These are phyloP conservation scores for Magallana gigas DNA, from an alignment of 1,140 invertebrate genomes.

Conservation along the genomic window DNA sequence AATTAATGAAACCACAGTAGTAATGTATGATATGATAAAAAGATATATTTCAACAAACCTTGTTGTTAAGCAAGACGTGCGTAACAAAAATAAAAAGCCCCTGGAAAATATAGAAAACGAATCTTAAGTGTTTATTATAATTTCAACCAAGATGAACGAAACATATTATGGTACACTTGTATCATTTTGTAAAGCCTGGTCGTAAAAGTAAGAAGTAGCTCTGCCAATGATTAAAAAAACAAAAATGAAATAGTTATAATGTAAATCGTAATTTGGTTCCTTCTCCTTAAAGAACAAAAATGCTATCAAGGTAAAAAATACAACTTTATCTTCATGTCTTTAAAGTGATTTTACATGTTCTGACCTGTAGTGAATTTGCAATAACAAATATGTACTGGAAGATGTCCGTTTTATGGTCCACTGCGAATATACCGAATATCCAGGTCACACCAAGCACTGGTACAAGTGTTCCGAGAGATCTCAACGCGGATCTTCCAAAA, in stretches of 20 bases:
- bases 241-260: not conserved
- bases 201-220: not conserved
- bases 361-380: slow-evolving; percentile 56
- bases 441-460: slow-evolving; percentile 53
- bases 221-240: not conserved
- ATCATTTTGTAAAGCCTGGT: too few species aligned
- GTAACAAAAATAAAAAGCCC: slow-evolving; percentile 27
- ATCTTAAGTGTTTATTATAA: too few species aligned
- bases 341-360: too few species aligned
- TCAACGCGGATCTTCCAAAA: slow-evolving; percentile 41
- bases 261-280: too few species aligned
- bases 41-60: not conserved
- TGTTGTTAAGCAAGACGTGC: slow-evolving; percentile 1
- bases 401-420: slow-evolving; percentile 39
- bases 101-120: not conserved
- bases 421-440: slow-evolving; percentile 53
- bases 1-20: too few species aligned
- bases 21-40: too few species aligned
- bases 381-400: slow-evolving; percentile 56
- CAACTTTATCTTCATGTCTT: too few species aligned
- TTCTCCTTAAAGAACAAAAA: too few species aligned
- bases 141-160: too few species aligned
- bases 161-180: too few species aligned
- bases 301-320: too few species aligned
- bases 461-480: slow-evolving; percentile 37